Percentiles rank a stretch among this genome's conserved stretches.
phyloP scores from a whole-genome alignment of 2,113 vertebrate genomes.

The Dendrocopos noguchii region DNA sequence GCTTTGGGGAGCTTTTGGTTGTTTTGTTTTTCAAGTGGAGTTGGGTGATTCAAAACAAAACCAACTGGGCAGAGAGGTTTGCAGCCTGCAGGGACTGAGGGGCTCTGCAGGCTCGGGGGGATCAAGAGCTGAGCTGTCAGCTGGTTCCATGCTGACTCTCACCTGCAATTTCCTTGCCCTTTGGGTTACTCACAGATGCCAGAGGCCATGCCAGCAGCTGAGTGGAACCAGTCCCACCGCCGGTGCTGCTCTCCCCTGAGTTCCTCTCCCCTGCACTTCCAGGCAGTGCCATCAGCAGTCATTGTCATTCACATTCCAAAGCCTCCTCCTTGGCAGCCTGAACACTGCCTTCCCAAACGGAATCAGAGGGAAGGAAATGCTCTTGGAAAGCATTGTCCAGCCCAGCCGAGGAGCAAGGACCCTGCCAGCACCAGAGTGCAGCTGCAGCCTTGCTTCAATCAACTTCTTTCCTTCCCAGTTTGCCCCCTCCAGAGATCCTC shows the following conservation, averaged over 20 bases:
- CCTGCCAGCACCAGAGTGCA: neutral
- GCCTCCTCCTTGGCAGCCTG: neutral
- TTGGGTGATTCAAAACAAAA: too few relatives aligned
- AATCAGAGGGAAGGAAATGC: neutral
- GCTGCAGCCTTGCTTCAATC: neutral
- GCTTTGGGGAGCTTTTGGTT: too few relatives aligned
- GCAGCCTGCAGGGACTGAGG: neutral
- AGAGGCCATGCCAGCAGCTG: neutral
- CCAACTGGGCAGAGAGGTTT: too few relatives aligned
- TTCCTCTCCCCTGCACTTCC: neutral
- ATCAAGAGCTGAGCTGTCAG: neutral
- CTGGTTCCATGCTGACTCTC: neutral
- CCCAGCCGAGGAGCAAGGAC: neutral
- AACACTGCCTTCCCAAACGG: neutral
- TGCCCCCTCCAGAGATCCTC: conserved; percentile 3
- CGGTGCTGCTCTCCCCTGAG: neutral
- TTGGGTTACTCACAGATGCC: neutral
- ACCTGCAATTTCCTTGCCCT: neutral
- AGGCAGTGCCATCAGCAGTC: neutral
- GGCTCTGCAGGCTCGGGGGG: neutral
- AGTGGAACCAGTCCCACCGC: neutral
- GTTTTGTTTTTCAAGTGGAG: too few relatives aligned
- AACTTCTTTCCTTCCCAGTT: conserved; percentile 4
- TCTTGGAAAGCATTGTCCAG: neutral
- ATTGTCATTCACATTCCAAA: neutral